A percentile compares a stretch with the other conserved stretches of the same genome.
Evolutionary conservation across 1,140 invertebrate genomes (phyloP).

Genomic region (Drosophila pachea): DNA sequence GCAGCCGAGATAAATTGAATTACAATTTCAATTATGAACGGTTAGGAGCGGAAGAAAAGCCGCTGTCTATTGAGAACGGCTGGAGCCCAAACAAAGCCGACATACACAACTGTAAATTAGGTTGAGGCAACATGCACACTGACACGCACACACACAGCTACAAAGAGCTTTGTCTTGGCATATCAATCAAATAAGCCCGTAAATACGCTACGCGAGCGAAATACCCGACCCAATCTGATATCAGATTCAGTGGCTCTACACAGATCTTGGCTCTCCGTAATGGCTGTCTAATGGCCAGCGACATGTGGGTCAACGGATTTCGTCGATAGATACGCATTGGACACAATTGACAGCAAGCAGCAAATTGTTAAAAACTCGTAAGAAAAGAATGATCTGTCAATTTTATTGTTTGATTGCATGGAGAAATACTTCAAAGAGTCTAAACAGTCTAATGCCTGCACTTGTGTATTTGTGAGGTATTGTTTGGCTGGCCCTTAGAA

Average conservation of each 20-base stretch:
- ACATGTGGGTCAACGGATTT: slow-evolving; percentile 64
- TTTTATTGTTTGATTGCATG: slow-evolving; percentile 6
- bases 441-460: slow-evolving; percentile 45
- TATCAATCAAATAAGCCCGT: slow-evolving; percentile 71
- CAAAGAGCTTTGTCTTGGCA: slow-evolving; percentile 27
- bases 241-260: slow-evolving; percentile 18
- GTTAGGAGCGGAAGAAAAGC: slow-evolving; percentile 75
- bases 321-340: slow-evolving; percentile 24
- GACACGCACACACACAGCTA: slow-evolving; percentile 26
- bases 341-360: slow-evolving; percentile 19
- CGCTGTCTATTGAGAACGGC: slow-evolving; percentile 56
- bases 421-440: slow-evolving; percentile 16
- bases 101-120: slow-evolving; percentile 67
- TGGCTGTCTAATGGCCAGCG: slow-evolving; percentile 57
- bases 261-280: slow-evolving; percentile 57
- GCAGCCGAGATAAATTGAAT: slow-evolving; percentile 59
- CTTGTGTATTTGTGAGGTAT: slow-evolving; percentile 21
- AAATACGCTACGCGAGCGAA: slow-evolving; percentile 26
- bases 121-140: slow-evolving; percentile 41
- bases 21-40: slow-evolving; percentile 76
- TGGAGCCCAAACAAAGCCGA: slow-evolving; percentile 14
- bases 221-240: slow-evolving; percentile 28
- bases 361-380: slow-evolving; percentile 45
- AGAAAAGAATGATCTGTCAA: slow-evolving; percentile 66
- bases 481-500: slow-evolving; percentile 35